Evolutionary conservation across 2,888 invertebrate species (phyloP), one percentile per base, ranked within the genome.

Genomic region (Himalopsyche kuldschensis): DNA sequence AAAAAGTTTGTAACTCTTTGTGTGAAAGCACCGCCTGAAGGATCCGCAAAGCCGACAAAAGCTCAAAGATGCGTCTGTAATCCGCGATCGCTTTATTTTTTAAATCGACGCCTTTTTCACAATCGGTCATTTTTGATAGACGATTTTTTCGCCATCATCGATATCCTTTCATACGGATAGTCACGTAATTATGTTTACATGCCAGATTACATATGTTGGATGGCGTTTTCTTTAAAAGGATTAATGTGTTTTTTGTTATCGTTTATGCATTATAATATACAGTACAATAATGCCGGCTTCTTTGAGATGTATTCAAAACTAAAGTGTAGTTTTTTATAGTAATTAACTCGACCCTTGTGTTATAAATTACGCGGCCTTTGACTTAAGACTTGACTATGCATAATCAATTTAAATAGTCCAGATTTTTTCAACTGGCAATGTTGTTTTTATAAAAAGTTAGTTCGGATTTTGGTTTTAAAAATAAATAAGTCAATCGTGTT

Each of bases 31-130:
- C 63, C 78, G 84, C 84, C 80, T 69, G 79, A 82, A 85, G 79
- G 81, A 63, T 63, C 48, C 75, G 76, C 81, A 80, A 76, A 32
- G 79, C 85, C 85, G 85, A 85, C 85, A 85, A 81, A 81, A 78
- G 84, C 55, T 82, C 79, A 46, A 79, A 77, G 77, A 41, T 31
- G 30, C 84, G 80, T 75, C 75, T 46, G 20, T 82, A 82, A 82
- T 84, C 84, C 78, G 17, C 47, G 63, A 82, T 80, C 84, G 80
- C 48, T 82, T 69, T 82, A n/a, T 78, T 82, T 81, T 15, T 11
- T 20, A 20, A 55, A 55, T 55, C 55, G 55, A 24, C 24, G 55
- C 55, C 55, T 24, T 55, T 55, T 55, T 55, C 15, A 55, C 55
- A n/a, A 55, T 55, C 55, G 55, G 24, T 20, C 24, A 75, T 48